Evolutionary conservation across 2,113 vertebrate species (phyloP), one percentile per base, ranked within the genome.

Genomic region (Pomatorhinus ruficollis): DNA sequence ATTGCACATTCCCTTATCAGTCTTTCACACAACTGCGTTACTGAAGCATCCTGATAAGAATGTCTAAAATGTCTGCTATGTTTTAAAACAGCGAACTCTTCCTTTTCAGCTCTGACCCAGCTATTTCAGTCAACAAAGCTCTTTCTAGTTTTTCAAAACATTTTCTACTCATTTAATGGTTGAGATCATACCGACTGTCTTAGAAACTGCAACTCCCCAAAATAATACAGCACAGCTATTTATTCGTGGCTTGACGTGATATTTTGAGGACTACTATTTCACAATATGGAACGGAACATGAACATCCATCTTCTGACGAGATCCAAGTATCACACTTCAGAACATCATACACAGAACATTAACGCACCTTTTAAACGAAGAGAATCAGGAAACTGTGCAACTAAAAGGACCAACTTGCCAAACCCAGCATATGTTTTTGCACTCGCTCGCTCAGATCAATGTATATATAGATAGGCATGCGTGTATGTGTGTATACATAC

Each of bases 1-100:
- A 78, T 44, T 27, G 8, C 66, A 85, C 24, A 5, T 77, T 95
- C 66, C 85, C 90, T 96, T 96, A 97, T 96, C 97, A 90, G 95
- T 45, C 64, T 59, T 96, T 75, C 75, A 54, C 65, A 92, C 81
- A 89, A 97, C 44, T 50, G 66, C 2, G 1, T 96, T 92, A 84
- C 92, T 94, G 94, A 96, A 90, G 93, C 74, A 89, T 93, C 93
- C 80, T 6, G 54, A 87, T 93, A 96, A 95, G 93, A 96, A 95
- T 56, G 83, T 95, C 87, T 93, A 79, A 95, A 96, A 97, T 81
- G 93, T 95, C 88, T 90, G 93, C 83, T 95, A 94, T 95, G 82
- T 61, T 95, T 94, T 89, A 95, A 90, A 93, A 95, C 72, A 95
- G 94, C 94, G 83, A 94, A 85, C 60, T 92, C 92, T 83, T 90